phyloP scores from a whole-genome alignment of 1,140 invertebrate species.

The Aphaenogaster rudis region DNA sequence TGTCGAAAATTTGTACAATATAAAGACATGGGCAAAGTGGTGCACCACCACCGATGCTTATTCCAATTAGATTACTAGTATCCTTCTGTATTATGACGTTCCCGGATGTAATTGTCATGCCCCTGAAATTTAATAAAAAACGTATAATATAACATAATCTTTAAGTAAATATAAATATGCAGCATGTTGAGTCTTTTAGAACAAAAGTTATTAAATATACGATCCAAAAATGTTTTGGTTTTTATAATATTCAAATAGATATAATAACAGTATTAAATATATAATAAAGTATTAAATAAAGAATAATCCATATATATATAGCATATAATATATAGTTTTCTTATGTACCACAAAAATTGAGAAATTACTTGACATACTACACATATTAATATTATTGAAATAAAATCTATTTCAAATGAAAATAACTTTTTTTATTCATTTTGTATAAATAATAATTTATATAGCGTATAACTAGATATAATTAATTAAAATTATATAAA shows the following conservation, averaged over 20 bases:
- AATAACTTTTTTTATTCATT: neutral
- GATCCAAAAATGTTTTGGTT: no score
- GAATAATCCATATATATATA: no score
- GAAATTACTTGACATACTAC: slow-evolving; percentile 23
- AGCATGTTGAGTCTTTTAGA: neutral
- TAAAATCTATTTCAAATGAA: slow-evolving; percentile 5
- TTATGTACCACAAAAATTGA: no score
- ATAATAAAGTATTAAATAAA: no score
- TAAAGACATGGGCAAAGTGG: slow-evolving; percentile 98
- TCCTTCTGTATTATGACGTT: slow-evolving; percentile 96
- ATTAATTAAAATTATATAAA: slow-evolving; percentile 8
- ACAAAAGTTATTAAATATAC: neutral
- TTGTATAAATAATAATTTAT: neutral
- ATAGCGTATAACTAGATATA: neutral
- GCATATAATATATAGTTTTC: no score
- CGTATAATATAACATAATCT: neutral
- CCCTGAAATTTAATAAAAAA: slow-evolving; percentile 61
- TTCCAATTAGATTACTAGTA: slow-evolving; percentile 98
- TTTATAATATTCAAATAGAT: no score
- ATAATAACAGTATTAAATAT: no score
- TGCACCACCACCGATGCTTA: slow-evolving; percentile 98
- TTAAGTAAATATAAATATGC: neutral
- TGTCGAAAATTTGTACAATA: slow-evolving; percentile 99
- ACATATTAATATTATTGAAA: neutral
- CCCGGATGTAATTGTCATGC: slow-evolving; percentile 97